phyloP scores from a whole-genome alignment of 1,140 invertebrate species.

The Diprion similis region DNA sequence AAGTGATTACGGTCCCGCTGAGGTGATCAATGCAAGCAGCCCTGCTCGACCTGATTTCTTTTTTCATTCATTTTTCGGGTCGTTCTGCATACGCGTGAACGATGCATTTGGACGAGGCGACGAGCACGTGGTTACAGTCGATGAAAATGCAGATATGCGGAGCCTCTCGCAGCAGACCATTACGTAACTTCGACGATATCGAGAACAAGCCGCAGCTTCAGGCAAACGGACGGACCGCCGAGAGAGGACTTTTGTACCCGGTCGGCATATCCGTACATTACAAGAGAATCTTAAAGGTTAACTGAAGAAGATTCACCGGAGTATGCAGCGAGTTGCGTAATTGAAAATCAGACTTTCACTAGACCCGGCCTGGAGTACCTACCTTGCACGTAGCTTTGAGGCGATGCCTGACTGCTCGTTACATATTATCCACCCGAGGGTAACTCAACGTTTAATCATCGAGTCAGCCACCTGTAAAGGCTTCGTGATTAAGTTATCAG shows the following conservation, averaged over 20 bases:
- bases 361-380: constrained; percentile 19
- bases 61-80: too few species aligned
- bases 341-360: constrained; percentile 50
- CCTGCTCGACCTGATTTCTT: too few species aligned
- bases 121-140: neutral
- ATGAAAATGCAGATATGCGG: neutral
- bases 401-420: neutral
- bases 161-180: neutral
- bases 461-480: neutral
- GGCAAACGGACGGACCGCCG: neutral
- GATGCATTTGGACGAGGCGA: too few species aligned
- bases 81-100: too few species aligned
- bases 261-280: constrained; percentile 5
- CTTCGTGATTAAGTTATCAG: too few species aligned
- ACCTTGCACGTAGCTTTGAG: too few species aligned
- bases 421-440: neutral
- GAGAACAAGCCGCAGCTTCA: too few species aligned
- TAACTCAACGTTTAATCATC: neutral
- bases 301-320: constrained; percentile 39
- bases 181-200: neutral
- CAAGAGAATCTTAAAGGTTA: constrained; percentile 44
- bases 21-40: too few species aligned
- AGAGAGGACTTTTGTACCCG: neutral
- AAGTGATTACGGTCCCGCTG: too few species aligned
- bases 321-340: constrained; percentile 40